Evolutionary conservation across 1,140 invertebrate species (phyloP).

Genomic region (Drosophila nasuta): DNA sequence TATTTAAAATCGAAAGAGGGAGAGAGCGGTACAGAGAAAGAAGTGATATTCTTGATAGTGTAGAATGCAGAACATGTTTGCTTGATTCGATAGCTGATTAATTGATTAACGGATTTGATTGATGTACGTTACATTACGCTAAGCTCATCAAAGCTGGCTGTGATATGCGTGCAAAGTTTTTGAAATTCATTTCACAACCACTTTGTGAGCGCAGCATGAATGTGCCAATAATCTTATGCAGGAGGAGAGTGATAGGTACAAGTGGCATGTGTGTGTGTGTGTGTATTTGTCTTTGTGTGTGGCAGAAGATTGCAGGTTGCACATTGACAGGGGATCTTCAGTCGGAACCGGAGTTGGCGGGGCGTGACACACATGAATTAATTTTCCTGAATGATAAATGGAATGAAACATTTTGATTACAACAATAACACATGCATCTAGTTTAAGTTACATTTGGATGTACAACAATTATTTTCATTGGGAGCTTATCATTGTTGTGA

Average conservation of each 20-base stretch:
- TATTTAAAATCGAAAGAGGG: neutral
- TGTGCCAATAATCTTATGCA: slow-evolving; percentile 65
- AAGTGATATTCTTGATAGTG: slow-evolving; percentile 9
- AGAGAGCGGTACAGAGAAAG: neutral
- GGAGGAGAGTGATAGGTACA: slow-evolving; percentile 11
- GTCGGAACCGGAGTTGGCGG: neutral
- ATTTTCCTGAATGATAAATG: slow-evolving; percentile 58
- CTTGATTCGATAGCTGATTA: slow-evolving; percentile 49
- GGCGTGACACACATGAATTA: slow-evolving; percentile 13
- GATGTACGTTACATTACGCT: slow-evolving; percentile 79
- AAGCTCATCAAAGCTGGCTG: slow-evolving; percentile 97
- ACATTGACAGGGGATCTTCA: neutral
- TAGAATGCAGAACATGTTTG: slow-evolving; percentile 22
- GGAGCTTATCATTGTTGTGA: slow-evolving; percentile 46
- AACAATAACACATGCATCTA: slow-evolving; percentile 26
- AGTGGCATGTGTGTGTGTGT: too few relatives aligned
- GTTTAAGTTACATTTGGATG: slow-evolving; percentile 8
- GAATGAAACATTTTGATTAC: slow-evolving; percentile 22
- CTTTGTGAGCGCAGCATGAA: slow-evolving; percentile 87
- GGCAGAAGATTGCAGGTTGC: too few relatives aligned
- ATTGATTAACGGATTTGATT: slow-evolving; percentile 46
- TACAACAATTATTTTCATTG: slow-evolving; percentile 37
- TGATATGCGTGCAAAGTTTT: slow-evolving; percentile 89
- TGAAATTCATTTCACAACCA: slow-evolving; percentile 91
- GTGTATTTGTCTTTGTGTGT: too few relatives aligned